Evolutionary conservation across 2,888 invertebrate genomes (phyloP).

Genomic region (Elysia crispata): DNA sequence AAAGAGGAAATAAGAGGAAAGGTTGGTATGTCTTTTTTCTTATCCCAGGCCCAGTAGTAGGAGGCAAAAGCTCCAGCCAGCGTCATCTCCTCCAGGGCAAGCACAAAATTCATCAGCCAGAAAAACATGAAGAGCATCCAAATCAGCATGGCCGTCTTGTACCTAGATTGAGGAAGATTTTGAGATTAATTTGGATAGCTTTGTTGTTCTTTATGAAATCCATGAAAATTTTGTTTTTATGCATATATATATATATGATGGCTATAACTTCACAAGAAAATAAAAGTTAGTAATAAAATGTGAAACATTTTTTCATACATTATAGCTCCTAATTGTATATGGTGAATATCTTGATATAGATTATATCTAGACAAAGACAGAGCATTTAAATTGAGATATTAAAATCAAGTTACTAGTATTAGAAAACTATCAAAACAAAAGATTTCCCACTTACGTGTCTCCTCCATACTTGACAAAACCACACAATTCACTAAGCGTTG

Average conservation of each 20-base stretch:
- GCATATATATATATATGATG: too few relatives aligned
- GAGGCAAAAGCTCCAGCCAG: constrained; percentile 84
- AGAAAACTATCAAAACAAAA: too few relatives aligned
- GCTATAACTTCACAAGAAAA: too few relatives aligned
- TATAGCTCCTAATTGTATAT: too few relatives aligned
- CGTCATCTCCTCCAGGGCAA: constrained; percentile 91
- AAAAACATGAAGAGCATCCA: constrained; percentile 80
- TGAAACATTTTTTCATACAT: background rate
- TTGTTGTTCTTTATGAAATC: too few relatives aligned
- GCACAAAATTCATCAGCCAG: constrained; percentile 95
- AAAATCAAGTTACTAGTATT: too few relatives aligned
- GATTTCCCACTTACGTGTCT: constrained; percentile 64
- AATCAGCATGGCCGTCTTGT: constrained; percentile 70
- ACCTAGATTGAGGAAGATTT: constrained; percentile 57
- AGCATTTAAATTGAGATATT: too few relatives aligned
- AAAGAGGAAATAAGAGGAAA: constrained; percentile 88
- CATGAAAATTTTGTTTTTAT: too few relatives aligned
- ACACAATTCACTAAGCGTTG: constrained; percentile 66
- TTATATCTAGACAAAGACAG: too few relatives aligned
- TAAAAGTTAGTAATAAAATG: background rate
- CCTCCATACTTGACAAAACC: constrained; percentile 75
- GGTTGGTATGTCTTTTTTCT: constrained; percentile 86
- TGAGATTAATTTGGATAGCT: background rate
- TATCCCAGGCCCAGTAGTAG: constrained; percentile 95
- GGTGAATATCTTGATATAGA: too few relatives aligned